These are phyloP conservation scores for Xyliphius kryptos DNA, from an alignment of 2,113 vertebrate genomes.

Conservation along the genomic window DNA sequence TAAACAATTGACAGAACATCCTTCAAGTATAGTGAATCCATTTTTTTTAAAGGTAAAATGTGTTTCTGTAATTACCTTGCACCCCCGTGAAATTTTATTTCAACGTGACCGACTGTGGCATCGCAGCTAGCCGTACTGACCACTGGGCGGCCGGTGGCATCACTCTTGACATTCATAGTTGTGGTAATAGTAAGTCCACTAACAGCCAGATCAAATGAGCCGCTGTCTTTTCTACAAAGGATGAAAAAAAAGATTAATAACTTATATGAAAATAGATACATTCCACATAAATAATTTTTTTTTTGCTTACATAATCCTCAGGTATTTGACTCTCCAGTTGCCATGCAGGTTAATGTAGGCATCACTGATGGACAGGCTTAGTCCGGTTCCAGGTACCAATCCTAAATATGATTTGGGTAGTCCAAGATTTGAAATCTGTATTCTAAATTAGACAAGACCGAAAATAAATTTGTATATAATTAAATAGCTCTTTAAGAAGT, in stretches of 20 bases:
- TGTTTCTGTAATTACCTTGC: constrained; percentile 64
- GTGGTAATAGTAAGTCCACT: constrained; percentile 46
- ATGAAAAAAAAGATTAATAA: neutral
- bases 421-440: constrained; percentile 50
- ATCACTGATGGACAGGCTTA: constrained; percentile 54
- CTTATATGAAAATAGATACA: neutral
- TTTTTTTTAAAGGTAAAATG: no score
- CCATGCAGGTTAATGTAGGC: constrained; percentile 58
- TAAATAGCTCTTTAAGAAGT: no score
- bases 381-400: constrained; percentile 53
- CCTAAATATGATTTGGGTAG: constrained; percentile 53
- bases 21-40: no score
- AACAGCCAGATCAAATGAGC: constrained; percentile 61
- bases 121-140: constrained; percentile 50
- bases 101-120: constrained; percentile 40
- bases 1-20: no score
- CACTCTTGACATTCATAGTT: constrained; percentile 49
- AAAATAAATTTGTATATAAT: neutral
- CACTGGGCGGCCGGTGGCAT: constrained; percentile 54
- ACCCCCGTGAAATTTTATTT: constrained; percentile 59
- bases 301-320: constrained; percentile 55
- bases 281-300: neutral
- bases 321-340: constrained; percentile 64
- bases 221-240: constrained; percentile 55
- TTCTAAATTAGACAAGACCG: constrained; percentile 40